These are phyloP conservation scores for Carettochelys insculpta DNA, from an alignment of 2,113 vertebrate species.

Conservation along the genomic window DNA sequence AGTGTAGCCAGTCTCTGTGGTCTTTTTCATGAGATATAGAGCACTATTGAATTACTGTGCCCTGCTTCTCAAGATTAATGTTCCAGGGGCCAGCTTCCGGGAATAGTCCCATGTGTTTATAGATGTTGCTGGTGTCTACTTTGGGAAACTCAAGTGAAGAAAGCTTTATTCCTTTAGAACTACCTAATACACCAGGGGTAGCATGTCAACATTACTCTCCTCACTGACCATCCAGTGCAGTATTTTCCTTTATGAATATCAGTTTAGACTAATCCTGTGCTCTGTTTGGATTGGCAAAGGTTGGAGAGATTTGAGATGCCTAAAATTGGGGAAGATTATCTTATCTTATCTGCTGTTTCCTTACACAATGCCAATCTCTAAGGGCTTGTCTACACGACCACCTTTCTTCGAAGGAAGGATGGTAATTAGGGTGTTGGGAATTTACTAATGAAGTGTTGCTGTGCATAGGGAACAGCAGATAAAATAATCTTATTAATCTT, in stretches of 20 bases:
- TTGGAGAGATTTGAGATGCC: not conserved
- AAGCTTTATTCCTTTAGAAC: not conserved
- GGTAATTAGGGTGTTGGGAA: not conserved
- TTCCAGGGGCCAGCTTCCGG: not conserved
- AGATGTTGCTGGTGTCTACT: not conserved
- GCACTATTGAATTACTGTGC: not conserved
- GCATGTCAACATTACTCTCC: not conserved
- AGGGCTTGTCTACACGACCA: too few species aligned
- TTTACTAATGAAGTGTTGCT: too few species aligned
- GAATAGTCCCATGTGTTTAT: not conserved
- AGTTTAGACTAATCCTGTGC: not conserved
- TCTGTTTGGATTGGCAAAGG: not conserved
- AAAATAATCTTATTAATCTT: too few species aligned
- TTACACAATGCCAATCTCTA: too few species aligned
- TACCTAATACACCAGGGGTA: not conserved
- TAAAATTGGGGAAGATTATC: not conserved
- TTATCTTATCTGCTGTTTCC: too few species aligned
- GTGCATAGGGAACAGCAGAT: too few species aligned
- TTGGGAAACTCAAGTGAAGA: not conserved
- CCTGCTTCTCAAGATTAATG: accelerated
- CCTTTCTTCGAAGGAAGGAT: too few species aligned
- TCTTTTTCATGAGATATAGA: not conserved
- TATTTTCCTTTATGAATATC: not conserved
- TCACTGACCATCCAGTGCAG: not conserved
- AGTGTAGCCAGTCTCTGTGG: not conserved